Conservation (phyloP, 2,888 invertebrate species). For the Lepidochrysops patricia region DNA sequence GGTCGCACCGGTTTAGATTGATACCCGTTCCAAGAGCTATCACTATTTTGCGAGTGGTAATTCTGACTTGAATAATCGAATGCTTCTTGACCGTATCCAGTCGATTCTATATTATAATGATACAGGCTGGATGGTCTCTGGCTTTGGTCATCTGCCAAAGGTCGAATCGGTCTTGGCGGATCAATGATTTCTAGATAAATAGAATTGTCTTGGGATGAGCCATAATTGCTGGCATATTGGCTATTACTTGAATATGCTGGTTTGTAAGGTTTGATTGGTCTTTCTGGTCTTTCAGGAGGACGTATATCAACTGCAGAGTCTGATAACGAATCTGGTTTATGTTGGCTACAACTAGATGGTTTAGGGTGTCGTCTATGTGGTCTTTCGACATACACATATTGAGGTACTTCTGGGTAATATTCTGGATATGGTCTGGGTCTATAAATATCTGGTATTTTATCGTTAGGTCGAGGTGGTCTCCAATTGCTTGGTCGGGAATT, state of each 20-base stretch:
- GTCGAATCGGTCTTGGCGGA: slow-evolving; percentile 51
- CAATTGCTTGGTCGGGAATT: slow-evolving; percentile 35
- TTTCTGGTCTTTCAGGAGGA: slow-evolving; percentile 36
- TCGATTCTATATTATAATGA: slow-evolving; percentile 6
- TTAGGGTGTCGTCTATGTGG: slow-evolving; percentile 47
- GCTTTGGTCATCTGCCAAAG: slow-evolving; percentile 38
- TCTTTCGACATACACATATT: slow-evolving; percentile 49
- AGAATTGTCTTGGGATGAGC: slow-evolving; percentile 47
- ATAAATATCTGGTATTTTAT: slow-evolving; percentile 36
- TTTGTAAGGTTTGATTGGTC: slow-evolving; percentile 34
- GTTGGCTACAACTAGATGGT: slow-evolving; percentile 17
- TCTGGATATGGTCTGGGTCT: slow-evolving; percentile 32
- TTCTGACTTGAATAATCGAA: slow-evolving; percentile 21
- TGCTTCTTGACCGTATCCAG: slow-evolving; percentile 22
- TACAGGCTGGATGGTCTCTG: slow-evolving; percentile 14
- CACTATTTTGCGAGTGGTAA: slow-evolving; percentile 19
- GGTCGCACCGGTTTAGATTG: slow-evolving; percentile 21
- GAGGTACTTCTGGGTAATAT: slow-evolving; percentile 40
- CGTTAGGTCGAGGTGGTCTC: slow-evolving; percentile 34
- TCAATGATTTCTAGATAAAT: slow-evolving; percentile 56
- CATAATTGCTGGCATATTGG: slow-evolving; percentile 50
- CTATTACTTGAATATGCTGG: slow-evolving; percentile 41
- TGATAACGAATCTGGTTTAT: slow-evolving; percentile 28
- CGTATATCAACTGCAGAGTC: slow-evolving; percentile 28
- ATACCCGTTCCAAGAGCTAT: slow-evolving; percentile 18